Conservation (phyloP, 2,113 vertebrate genomes). For the Xiphias gladius region DNA sequence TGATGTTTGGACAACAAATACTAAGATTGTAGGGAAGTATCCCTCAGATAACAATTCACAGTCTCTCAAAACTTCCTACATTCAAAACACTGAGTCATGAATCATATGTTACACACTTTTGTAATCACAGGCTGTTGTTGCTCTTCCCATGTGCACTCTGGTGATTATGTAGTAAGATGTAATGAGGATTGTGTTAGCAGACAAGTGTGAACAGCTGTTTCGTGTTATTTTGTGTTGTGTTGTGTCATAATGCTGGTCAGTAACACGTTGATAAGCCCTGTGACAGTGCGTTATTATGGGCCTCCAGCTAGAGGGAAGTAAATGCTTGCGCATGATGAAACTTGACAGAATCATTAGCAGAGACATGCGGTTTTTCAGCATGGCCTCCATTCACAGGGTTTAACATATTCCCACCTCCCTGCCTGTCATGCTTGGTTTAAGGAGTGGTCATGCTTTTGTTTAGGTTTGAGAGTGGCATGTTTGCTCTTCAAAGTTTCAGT, state of each 20-base stretch:
- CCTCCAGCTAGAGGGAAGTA: constrained; percentile 43
- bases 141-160: constrained; percentile 15
- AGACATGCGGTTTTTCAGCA: constrained; percentile 19
- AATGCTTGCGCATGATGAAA: constrained; percentile 51
- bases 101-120: neutral
- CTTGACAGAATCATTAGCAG: constrained; percentile 62
- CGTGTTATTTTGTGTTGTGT: constrained; percentile 43
- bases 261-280: constrained; percentile 23
- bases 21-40: neutral
- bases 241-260: constrained; percentile 39
- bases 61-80: neutral
- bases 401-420: constrained; percentile 17
- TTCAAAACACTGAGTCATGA: neutral
- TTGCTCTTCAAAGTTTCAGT: constrained; percentile 6
- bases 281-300: constrained; percentile 20
- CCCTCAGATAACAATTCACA: neutral
- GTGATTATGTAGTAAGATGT: constrained; percentile 4
- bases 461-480: neutral
- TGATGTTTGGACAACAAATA: neutral
- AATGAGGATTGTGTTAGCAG: constrained; percentile 23
- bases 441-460: constrained; percentile 21
- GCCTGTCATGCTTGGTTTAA: constrained; percentile 34
- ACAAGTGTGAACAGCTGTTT: constrained; percentile 60
- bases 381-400: neutral
- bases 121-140: neutral